Percentiles rank a stretch among this genome's conserved stretches.
phyloP scores from a whole-genome alignment of 2,797 vertebrate genomes.

The Scomberomorus guttatus region DNA sequence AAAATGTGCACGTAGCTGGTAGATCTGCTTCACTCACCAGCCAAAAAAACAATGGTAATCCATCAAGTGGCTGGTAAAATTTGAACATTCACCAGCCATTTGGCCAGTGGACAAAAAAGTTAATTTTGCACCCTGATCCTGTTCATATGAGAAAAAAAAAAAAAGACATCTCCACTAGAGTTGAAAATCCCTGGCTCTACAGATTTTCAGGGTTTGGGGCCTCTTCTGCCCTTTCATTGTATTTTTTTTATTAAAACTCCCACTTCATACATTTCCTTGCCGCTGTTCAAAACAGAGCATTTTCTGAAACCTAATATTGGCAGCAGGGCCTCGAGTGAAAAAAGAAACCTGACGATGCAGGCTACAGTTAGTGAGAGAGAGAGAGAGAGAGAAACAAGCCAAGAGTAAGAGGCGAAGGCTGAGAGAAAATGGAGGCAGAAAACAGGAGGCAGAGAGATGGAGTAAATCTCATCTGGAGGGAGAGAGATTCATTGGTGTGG shows the following conservation, averaged over 20 bases:
- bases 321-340: conserved; percentile 60
- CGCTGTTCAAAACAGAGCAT: conserved; percentile 54
- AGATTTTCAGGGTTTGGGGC: conserved; percentile 39
- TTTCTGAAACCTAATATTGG: conserved; percentile 77
- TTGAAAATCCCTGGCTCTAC: conserved; percentile 42
- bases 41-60: too few relatives aligned
- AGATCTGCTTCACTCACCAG: too few relatives aligned
- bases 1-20: too few relatives aligned
- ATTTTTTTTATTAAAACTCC: conserved; percentile 68
- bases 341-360: conserved; percentile 54
- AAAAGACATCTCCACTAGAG: conserved; percentile 18
- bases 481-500: conserved; percentile 62
- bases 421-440: conserved; percentile 48
- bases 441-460: conserved; percentile 26
- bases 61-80: too few relatives aligned
- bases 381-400: conserved; percentile 27
- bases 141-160: not conserved
- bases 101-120: too few relatives aligned
- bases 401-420: conserved; percentile 18
- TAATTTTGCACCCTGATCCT: too few relatives aligned
- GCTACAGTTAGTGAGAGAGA: conserved; percentile 20
- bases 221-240: conserved; percentile 49
- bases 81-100: too few relatives aligned
- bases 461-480: conserved; percentile 68
- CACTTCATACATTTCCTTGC: conserved; percentile 63